Evolutionary conservation across 1,140 invertebrate genomes (phyloP).

Genomic region (Lepidurus packardi): DNA sequence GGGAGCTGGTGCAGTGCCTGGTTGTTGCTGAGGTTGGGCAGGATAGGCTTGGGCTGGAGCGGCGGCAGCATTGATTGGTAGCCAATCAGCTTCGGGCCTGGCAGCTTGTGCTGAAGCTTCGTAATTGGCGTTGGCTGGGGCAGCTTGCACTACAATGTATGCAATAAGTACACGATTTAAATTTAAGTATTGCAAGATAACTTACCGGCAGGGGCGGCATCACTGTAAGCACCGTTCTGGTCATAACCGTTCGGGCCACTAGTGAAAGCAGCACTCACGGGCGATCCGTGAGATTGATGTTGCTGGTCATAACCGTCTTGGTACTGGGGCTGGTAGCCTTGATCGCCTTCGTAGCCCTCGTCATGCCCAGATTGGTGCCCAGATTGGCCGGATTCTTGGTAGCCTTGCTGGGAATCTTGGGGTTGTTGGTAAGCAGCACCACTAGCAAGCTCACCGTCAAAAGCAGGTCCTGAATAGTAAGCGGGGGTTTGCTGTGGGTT

Average conservation of each 20-base stretch:
- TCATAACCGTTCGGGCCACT: background rate
- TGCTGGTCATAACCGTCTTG: background rate
- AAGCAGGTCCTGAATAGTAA: constrained; percentile 23
- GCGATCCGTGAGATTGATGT: background rate
- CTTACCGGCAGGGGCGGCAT: constrained; percentile 5
- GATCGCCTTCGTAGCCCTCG: background rate
- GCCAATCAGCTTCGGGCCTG: background rate
- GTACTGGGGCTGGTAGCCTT: constrained; percentile 1
- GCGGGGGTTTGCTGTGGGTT: constrained; percentile 7
- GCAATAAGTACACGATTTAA: background rate
- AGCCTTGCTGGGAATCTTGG: background rate
- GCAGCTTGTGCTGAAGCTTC: constrained; percentile 1
- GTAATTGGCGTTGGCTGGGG: background rate
- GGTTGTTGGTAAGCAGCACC: constrained; percentile 12
- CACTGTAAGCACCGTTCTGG: constrained; percentile 5
- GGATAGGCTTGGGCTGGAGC: background rate
- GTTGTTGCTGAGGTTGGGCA: background rate
- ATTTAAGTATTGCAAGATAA: background rate
- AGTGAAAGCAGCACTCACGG: too few relatives aligned
- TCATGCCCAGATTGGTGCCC: background rate
- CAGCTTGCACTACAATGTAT: background rate
- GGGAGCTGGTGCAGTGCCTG: constrained; percentile 2
- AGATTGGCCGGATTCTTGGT: background rate
- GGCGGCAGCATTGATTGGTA: background rate
- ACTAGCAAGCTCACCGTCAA: background rate